Percentiles rank a stretch among this genome's conserved stretches.
These are phyloP conservation scores for Psittacula cyanocephala DNA, from an alignment of 2,113 vertebrate species.

Conservation along the genomic window DNA sequence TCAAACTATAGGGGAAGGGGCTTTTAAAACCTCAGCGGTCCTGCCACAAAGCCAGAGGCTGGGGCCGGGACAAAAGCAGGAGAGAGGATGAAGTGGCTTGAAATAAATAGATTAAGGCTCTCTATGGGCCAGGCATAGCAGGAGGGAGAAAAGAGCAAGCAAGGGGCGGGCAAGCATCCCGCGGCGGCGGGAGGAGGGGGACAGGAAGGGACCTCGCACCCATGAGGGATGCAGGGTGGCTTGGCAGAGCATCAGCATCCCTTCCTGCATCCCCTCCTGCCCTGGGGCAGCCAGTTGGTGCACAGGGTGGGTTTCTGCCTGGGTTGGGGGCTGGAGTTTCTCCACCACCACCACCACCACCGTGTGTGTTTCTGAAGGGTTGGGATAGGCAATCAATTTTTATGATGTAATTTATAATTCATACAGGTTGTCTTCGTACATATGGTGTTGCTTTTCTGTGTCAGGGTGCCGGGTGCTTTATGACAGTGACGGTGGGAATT, in stretches of 20 bases:
- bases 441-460: conserved; percentile 72
- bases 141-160: conserved; percentile 55
- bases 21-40: conserved; percentile 57
- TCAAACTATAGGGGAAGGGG: conserved; percentile 71
- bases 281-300: rapidly evolving
- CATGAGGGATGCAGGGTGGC: background rate
- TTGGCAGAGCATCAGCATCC: background rate
- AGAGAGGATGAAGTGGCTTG: conserved; percentile 75
- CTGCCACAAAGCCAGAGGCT: conserved; percentile 74
- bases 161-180: conserved; percentile 4
- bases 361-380: background rate
- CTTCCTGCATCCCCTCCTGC: background rate
- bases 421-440: conserved; percentile 70
- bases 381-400: conserved; percentile 64
- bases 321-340: background rate
- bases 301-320: rapidly evolving
- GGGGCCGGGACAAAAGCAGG: conserved; percentile 68
- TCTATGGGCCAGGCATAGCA: conserved; percentile 49
- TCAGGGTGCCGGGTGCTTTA: conserved; percentile 58
- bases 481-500: conserved; percentile 45
- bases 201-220: background rate
- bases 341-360: background rate
- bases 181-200: background rate
- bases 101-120: conserved; percentile 82
- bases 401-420: conserved; percentile 66